A percentile compares a stretch with the other conserved stretches of the same genome.
These are phyloP conservation scores for Dorcus hopei DNA, from an alignment of 2,888 invertebrate genomes.

Conservation along the genomic window DNA sequence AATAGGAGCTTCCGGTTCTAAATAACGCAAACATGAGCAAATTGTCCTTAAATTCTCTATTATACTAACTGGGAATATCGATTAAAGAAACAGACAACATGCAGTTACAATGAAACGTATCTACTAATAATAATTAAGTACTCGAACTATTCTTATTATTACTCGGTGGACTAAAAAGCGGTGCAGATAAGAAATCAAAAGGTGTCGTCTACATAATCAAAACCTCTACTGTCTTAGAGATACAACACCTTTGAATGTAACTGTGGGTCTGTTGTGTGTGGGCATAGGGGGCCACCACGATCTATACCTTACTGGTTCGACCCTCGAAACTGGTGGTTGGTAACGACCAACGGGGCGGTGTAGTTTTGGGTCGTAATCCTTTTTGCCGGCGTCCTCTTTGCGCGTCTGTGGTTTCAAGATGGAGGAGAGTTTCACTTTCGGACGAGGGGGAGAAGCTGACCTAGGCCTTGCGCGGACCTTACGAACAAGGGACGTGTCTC, in stretches of 20 bases:
- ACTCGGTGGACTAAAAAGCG: constrained; percentile 13
- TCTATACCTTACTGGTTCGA: constrained; percentile 45
- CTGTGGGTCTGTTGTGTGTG: constrained; percentile 62
- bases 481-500: constrained; percentile 45
- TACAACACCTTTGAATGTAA: constrained; percentile 68
- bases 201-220: constrained; percentile 19
- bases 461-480: constrained; percentile 47
- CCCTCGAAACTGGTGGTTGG: constrained; percentile 58
- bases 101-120: constrained; percentile 1
- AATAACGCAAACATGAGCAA: constrained; percentile 31
- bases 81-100: constrained; percentile 8
- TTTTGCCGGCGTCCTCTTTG: constrained; percentile 48
- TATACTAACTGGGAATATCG: neutral
- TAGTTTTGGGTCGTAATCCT: constrained; percentile 70
- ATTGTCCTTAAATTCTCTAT: neutral
- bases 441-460: constrained; percentile 53
- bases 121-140: neutral
- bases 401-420: constrained; percentile 43
- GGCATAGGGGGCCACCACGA: constrained; percentile 53
- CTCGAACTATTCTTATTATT: constrained; percentile 24
- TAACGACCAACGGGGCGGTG: constrained; percentile 76
- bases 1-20: constrained; percentile 64
- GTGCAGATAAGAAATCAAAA: constrained; percentile 20
- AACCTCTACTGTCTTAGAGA: constrained; percentile 23
- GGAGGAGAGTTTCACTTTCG: constrained; percentile 46